A percentile compares a stretch with the other conserved stretches of the same genome.
Conservation (phyloP, 1,140 invertebrate species). For the Diabrotica undecimpunctata region DNA sequence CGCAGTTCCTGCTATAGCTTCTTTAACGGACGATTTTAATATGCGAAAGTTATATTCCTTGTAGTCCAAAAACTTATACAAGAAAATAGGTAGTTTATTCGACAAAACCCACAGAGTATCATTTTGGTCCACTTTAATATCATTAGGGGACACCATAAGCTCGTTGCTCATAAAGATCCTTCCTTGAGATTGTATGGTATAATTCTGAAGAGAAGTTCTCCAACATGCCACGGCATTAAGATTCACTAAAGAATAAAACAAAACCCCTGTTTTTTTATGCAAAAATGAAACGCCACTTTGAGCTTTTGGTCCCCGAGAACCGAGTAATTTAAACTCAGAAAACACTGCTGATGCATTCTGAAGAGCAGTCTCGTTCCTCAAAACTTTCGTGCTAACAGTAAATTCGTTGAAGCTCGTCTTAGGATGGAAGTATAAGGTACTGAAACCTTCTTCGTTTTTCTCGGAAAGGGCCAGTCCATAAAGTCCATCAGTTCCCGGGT, state of each 20-base stretch:
- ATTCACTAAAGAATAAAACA: slow-evolving; percentile 74
- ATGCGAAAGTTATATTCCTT: slow-evolving; percentile 71
- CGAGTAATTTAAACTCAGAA: slow-evolving; percentile 63
- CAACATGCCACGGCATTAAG: slow-evolving; percentile 74
- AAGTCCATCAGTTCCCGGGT: slow-evolving; percentile 72
- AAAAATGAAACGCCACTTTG: slow-evolving; percentile 72
- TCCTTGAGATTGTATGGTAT: slow-evolving; percentile 62
- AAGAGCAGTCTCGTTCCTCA: slow-evolving; percentile 54
- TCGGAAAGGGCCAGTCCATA: slow-evolving; percentile 64
- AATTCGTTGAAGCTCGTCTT: slow-evolving; percentile 72
- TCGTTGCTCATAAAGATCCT: slow-evolving; percentile 66
- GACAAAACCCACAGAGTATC: slow-evolving; percentile 71
- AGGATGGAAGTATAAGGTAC: slow-evolving; percentile 74
- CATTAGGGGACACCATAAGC: slow-evolving; percentile 73
- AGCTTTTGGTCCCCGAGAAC: slow-evolving; percentile 64
- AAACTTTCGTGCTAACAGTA: slow-evolving; percentile 60
- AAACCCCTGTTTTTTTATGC: slow-evolving; percentile 64
- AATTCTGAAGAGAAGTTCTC: slow-evolving; percentile 64
- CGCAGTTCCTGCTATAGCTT: slow-evolving; percentile 66
- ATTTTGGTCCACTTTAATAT: slow-evolving; percentile 69
- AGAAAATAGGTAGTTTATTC: slow-evolving; percentile 66
- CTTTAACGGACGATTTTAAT: slow-evolving; percentile 59
- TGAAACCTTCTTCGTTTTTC: slow-evolving; percentile 60
- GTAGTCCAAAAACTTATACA: slow-evolving; percentile 61
- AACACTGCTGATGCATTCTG: slow-evolving; percentile 54